These are phyloP conservation scores for Antechinus stuartii DNA, from an alignment of 2,113 vertebrate genomes.

Conservation along the genomic window DNA sequence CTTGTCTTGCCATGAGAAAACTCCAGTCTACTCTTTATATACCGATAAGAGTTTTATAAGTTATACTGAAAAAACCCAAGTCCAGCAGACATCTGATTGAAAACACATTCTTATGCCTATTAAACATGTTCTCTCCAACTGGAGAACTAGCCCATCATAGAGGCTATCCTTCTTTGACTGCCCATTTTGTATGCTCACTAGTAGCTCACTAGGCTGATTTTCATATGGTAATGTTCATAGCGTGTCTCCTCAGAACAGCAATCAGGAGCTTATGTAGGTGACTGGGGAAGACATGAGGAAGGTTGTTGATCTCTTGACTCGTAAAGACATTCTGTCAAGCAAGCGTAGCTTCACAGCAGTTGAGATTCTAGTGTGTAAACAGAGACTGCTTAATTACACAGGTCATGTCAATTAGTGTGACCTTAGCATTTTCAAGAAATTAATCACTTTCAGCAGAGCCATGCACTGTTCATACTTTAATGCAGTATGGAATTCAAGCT, in stretches of 20 bases:
- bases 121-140: conserved; percentile 52
- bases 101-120: conserved; percentile 42
- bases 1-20: conserved; percentile 13
- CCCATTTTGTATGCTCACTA: conserved; percentile 59
- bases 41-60: conserved; percentile 17
- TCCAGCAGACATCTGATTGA: conserved; percentile 2
- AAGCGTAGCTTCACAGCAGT: conserved; percentile 83
- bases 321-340: conserved; percentile 89
- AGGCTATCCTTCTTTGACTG: conserved; percentile 57
- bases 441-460: conserved; percentile 85
- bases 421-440: conserved; percentile 89
- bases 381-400: conserved; percentile 90
- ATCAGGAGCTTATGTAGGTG: conserved; percentile 82
- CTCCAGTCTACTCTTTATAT: background rate
- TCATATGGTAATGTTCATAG: conserved; percentile 79
- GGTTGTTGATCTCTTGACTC: conserved; percentile 88
- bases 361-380: conserved; percentile 87
- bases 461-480: conserved; percentile 74
- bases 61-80: background rate
- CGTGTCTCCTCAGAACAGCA: conserved; percentile 79
- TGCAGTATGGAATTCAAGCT: conserved; percentile 78
- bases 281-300: conserved; percentile 84
- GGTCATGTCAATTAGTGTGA: conserved; percentile 90
- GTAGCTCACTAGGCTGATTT: conserved; percentile 73
- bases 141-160: conserved; percentile 61